Base-by-base conservation (phyloP, 2,888 invertebrate genomes). In the Drosophila paramelanica region DNA sequence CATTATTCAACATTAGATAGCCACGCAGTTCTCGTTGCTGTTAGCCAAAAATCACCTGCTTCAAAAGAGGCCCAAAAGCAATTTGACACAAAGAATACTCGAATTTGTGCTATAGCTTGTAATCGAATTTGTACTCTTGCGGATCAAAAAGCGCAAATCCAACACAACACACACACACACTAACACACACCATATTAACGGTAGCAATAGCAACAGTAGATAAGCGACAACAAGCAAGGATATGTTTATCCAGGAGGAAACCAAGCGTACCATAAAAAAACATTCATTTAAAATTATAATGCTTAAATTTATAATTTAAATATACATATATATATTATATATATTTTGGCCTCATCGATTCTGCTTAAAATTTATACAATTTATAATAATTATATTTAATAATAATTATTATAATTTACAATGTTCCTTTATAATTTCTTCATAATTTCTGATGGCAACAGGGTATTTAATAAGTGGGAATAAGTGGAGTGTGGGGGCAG, bases 171-270 rank as follows among this genome's bases (percentile, higher is more conserved):
- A 13, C 27, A 17, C 25, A 5, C 39, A 2, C 11, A 27, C 52
- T 7, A 8, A 3, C 52, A 20, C 27, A 10, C 39, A 23, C 17
- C n/a, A n/a, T n/a, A n/a, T 33, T 11, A 58, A 33, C 13, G 52
- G 17, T 36, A 23, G n/a, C 38, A 58, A 50, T 39, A 36, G 50
- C 62, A 41, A 52, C 47, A 42, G 65, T n/a, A 33, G 27, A 53
- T 20, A n/a, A 17, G 14, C 42, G 52, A 25, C 47, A 53, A 42
- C 36, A 46, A 11, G n/a, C 42, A 42, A 17, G 11, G 10, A 33
- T 11, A 36, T 33, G 23, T 23, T 23, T 3, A 23, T 3, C 3
- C 23, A 1, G 33, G 3, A 59, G n/a, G 11, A 6, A 17, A 8
- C n/a, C 41, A 17, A 14, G 11, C 11, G n/a, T 39, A 14, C 1